Evolutionary conservation across 2,888 invertebrate species (phyloP), one percentile per base, ranked within the genome.

Genomic region (Mechanitis messenoides): DNA sequence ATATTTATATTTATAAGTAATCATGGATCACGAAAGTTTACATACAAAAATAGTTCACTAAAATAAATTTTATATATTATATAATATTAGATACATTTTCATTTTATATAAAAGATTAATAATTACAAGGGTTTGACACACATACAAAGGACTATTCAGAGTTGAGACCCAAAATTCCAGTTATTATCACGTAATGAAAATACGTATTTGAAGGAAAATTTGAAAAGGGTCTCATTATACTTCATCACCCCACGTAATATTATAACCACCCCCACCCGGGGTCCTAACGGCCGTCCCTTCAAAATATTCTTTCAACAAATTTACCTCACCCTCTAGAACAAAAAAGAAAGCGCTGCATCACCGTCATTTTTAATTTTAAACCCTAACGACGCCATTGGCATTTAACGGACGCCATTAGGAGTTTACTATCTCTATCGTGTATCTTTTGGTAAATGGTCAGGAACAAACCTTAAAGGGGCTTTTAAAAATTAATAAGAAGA

Each of bases 301-400:
- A 72, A 80, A 82, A 86, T 82, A 85, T 88, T 87, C 88, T 87
- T 89, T 87, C 83, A 87, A 79, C 82, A 78, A 79, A 70, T 70
- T 70, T 69, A 81, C 74, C 76, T 77, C 73, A 74, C 84, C 85
- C 80, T 85, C 84, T 72, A 69, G 71, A 79, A 80, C 81, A 85
- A 87, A 88, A 88, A 89, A 84, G 87, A 89, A 88, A 87, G 75
- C 79, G 89, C 89, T 76, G 79, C 77, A 82, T 90, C 88, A 89
- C 85, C 84, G 81, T 80, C 86, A 80, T 86, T 87, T 89, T 88
- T 89, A 90, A 90, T 89, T 87, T 88, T 78, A 78, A 20, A 76
- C 82, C 83, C 83, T 85, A 89, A 88, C 87, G 87, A 87, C 80
- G 85, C 80, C 80, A 85, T 86, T 85, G 83, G 83, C 78, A 82